Evolutionary conservation across 2,888 invertebrate species (phyloP).

Genomic region (Spialia ferax): DNA sequence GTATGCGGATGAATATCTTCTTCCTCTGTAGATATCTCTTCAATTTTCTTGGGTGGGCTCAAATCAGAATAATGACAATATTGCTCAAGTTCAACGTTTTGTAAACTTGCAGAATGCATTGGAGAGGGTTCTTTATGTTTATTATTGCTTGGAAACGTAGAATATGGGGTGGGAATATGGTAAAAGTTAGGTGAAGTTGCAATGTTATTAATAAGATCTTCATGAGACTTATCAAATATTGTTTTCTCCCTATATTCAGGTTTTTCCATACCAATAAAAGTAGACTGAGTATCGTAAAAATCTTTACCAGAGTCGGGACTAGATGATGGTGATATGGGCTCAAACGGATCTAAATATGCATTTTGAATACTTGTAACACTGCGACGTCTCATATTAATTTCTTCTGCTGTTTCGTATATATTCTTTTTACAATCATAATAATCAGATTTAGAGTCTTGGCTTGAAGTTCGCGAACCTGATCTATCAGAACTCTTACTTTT

Average conservation of each 20-base stretch:
- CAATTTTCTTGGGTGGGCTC: conserved; percentile 71
- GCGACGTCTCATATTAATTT: conserved; percentile 64
- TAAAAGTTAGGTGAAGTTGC: conserved; percentile 79
- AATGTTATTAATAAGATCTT: conserved; percentile 86
- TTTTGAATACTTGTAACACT: conserved; percentile 72
- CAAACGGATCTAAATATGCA: conserved; percentile 76
- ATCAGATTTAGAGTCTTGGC: conserved; percentile 91
- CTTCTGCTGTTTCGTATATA: conserved; percentile 73
- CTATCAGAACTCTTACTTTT: conserved; percentile 88
- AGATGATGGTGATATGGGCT: conserved; percentile 86
- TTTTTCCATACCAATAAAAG: conserved; percentile 77
- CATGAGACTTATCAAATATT: conserved; percentile 85
- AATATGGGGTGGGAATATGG: conserved; percentile 87
- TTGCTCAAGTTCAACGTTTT: conserved; percentile 90
- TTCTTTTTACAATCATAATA: conserved; percentile 89
- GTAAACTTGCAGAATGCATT: conserved; percentile 89
- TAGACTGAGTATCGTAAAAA: conserved; percentile 85
- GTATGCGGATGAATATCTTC: conserved; percentile 82
- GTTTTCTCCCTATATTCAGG: conserved; percentile 84
- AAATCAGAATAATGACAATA: conserved; percentile 75
- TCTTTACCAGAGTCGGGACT: conserved; percentile 90
- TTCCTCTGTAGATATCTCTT: conserved; percentile 82
- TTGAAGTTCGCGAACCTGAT: conserved; percentile 89
- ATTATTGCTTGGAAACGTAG: conserved; percentile 88
- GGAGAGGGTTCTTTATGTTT: conserved; percentile 86